Percentiles rank a stretch among this genome's conserved stretches.
Evolutionary conservation across 2,797 vertebrate genomes (phyloP).

Genomic region (Graptemys geographica): DNA sequence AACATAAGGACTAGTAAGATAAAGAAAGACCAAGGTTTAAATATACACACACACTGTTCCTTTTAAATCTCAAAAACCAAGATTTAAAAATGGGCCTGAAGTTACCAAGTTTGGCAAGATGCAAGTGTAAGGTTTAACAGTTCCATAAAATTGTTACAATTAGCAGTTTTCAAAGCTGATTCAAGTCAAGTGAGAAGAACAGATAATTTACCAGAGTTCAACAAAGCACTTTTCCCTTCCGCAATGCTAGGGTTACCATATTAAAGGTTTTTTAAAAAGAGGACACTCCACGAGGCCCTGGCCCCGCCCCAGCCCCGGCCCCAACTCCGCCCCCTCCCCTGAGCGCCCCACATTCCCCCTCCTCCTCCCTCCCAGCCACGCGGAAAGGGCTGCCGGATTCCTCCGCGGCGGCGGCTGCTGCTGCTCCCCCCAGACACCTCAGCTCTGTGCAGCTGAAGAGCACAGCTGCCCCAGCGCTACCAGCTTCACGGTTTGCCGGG

Average conservation of each 20-base stretch:
- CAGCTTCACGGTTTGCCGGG: too few species aligned
- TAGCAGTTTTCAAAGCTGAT: not conserved
- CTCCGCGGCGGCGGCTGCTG: too few species aligned
- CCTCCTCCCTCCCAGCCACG: too few species aligned
- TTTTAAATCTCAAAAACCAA: not conserved
- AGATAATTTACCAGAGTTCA: not conserved
- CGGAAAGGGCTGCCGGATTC: too few species aligned
- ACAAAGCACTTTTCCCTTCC: not conserved
- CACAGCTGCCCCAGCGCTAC: too few species aligned
- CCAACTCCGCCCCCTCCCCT: too few species aligned
- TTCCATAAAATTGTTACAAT: not conserved
- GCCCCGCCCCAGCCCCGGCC: too few species aligned
- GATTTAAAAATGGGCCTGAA: not conserved
- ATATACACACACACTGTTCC: not conserved
- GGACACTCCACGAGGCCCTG: too few species aligned
- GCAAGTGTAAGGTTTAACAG: not conserved
- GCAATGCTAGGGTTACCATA: not conserved
- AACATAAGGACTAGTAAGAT: not conserved
- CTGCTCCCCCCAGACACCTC: too few species aligned
- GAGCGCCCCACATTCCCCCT: too few species aligned
- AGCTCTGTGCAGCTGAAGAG: too few species aligned
- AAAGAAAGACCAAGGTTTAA: not conserved
- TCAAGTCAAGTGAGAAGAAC: not conserved
- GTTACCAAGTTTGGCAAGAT: not conserved
- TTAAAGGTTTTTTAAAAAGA: too few species aligned